Evolutionary conservation across 2,888 invertebrate species (phyloP), one percentile per base, ranked within the genome.

Genomic region (Nephrotoma flavescens): DNA sequence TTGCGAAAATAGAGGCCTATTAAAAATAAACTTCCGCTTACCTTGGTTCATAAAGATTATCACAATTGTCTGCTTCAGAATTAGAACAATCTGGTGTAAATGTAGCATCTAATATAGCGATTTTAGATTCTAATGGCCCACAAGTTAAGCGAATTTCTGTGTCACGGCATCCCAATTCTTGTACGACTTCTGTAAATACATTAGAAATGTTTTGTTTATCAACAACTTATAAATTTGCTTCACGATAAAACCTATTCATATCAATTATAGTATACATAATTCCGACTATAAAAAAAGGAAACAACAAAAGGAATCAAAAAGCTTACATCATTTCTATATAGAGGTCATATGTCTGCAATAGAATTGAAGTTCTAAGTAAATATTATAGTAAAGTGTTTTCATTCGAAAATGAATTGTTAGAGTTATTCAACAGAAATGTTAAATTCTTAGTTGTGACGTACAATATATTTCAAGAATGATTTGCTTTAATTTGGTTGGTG

Each of bases 21-120:
- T 41, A n/a, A n/a, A 71, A n/a, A 31, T 7, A 71, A n/a, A 19
- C 19, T 85, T 86, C 41, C 41, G n/a, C 4, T 83, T 87, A 89
- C 89, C 89, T 89, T 87, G 88, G 88, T 47, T 89, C 87, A 86
- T 89, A 89, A 52, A 88, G 47, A 12, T 71, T 88, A 19, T 88
- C 86, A 71, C 89, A 89, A 87, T 89, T 88, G 42, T 88, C 87
- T 71, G 19, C 31, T 19, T 88, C 85, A 11, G 45, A 45, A 15
- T 86, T 86, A 47, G 89, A 88, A 87, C 89, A 89, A 87, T 90
- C 88, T 90, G 89, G 92, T 87, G 92, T 92, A 90, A 94, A 95
- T 91, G 93, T 93, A n/a, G 93, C 94, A 89, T 94, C 94, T 88
- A 94, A 90, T 47, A 95, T 92, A 57, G 94, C 94, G 87, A 95